Percentiles rank a stretch among this genome's conserved stretches.
phyloP scores from a whole-genome alignment of 1,140 invertebrate genomes.

The Phenacoccus solenopsis region DNA sequence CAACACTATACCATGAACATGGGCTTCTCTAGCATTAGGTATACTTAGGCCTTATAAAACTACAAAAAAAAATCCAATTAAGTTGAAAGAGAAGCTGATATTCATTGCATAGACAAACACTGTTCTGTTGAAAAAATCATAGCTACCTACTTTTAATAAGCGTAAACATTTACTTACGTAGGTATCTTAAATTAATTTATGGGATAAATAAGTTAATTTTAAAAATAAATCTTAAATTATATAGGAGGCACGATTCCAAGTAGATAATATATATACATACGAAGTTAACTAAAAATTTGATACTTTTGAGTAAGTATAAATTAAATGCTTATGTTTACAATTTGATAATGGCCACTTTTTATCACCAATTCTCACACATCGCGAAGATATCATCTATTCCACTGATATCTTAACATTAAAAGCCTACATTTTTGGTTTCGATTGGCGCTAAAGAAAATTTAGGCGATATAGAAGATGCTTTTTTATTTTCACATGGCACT shows the following conservation, averaged over 20 bases:
- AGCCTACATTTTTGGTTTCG: neutral
- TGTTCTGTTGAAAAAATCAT: neutral
- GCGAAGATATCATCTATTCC: neutral
- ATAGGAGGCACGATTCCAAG: neutral
- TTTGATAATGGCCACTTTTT: slow-evolving; percentile 9
- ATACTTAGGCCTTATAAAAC: too few species aligned
- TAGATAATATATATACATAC: neutral
- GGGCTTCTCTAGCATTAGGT: neutral
- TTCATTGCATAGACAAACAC: neutral
- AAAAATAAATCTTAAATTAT: neutral
- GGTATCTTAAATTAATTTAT: neutral
- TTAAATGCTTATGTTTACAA: neutral
- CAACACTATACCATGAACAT: neutral
- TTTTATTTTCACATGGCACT: slow-evolving; percentile 32
- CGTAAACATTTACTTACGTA: slow-evolving; percentile 4
- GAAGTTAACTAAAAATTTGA: neutral
- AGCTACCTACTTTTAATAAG: neutral
- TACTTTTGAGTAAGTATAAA: too few species aligned
- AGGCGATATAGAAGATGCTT: neutral
- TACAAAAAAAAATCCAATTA: too few species aligned
- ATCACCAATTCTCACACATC: neutral
- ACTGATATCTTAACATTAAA: neutral
- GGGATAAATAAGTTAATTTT: neutral
- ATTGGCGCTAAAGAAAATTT: neutral
- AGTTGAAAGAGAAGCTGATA: slow-evolving; percentile 6